A percentile compares a stretch with the other conserved stretches of the same genome.
phyloP scores from a whole-genome alignment of 1,140 invertebrate species.

The Drosophila sp. region DNA sequence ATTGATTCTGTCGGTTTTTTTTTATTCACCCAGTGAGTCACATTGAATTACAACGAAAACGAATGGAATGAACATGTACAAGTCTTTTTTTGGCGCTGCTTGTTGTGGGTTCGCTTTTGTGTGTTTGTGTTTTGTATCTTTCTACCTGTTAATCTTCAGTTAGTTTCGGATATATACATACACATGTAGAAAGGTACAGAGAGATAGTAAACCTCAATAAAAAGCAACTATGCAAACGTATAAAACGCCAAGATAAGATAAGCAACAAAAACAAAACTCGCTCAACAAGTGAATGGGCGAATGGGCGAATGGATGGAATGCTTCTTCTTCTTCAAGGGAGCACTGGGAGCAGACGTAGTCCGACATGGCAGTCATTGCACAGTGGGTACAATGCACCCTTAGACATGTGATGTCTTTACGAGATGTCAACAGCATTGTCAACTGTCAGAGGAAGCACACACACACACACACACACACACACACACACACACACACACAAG shows the following conservation, averaged over 20 bases:
- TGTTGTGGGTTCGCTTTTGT: background rate
- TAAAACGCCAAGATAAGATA: conserved; percentile 72
- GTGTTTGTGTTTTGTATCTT: background rate
- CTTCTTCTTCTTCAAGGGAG: background rate
- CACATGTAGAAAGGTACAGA: no score
- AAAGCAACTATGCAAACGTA: conserved; percentile 63
- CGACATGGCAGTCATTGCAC: conserved; percentile 13
- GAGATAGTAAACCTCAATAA: conserved; percentile 58
- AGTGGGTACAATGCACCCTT: conserved; percentile 56
- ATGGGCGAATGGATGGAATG: conserved; percentile 20
- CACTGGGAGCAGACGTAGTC: conserved; percentile 5
- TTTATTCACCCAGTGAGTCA: background rate
- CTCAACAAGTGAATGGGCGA: conserved; percentile 72
- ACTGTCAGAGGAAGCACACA: conserved; percentile 44
- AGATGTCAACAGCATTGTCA: conserved; percentile 69
- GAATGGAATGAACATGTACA: background rate
- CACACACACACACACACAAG: background rate
- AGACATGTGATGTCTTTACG: conserved; percentile 55
- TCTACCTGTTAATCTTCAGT: conserved; percentile 17
- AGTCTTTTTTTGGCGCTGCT: background rate
- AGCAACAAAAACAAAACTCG: conserved; percentile 45
- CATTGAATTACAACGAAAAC: conserved; percentile 5
- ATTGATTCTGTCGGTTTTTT: conserved; percentile 1
- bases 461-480: background rate
- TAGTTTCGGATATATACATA: conserved; percentile 14